Evolutionary conservation across 2,113 vertebrate genomes (phyloP), one percentile per base, ranked within the genome.

Genomic region (Solea senegalensis): DNA sequence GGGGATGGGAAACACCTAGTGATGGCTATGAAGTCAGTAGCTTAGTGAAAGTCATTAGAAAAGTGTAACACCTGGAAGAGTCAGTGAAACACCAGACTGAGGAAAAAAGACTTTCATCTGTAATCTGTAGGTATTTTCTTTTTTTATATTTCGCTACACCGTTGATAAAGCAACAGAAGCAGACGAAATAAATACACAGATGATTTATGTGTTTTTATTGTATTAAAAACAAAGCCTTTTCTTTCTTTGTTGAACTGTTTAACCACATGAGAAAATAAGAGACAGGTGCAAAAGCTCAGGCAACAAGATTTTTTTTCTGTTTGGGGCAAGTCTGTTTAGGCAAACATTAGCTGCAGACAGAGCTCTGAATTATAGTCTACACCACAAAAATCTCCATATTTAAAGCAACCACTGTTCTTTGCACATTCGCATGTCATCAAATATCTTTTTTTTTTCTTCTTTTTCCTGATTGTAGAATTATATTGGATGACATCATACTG

Each of bases 401-500:
- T 80, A 72, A 83, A 54, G 59, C 86, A 89, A 88, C 80, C 76
- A 74, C 82, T 59, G 62, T 74, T 81, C 74, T 85, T 84, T 74
- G 76, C 84, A 86, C 77, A 80, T 85, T 89, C 79, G 61, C 57
- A 69, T 90, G 85, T 88, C 85, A 83, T 85, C 84, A 85, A 84
- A 88, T 81, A 72, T 70, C 55, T 74, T 67, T 86, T 78, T 79
- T 74, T 65, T 67, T 34, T 48, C 34, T 86, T 78, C 76, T 45
- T 74, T 65, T 67, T 41, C 52, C 41, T 86, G 84, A 88, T 90
- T 90, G 78, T 85, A 78, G 82, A 87, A 80, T 85, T 88, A 90
- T 90, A 86, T 79, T 83, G 84, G 83, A 87, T 91, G 91, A 91
- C 88, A 87, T 91, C 90, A 91, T 86, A 69, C 81, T 83, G 89